Conservation (phyloP, 2,888 invertebrate genomes). For the Caenorhabditis sulstoni region DNA sequence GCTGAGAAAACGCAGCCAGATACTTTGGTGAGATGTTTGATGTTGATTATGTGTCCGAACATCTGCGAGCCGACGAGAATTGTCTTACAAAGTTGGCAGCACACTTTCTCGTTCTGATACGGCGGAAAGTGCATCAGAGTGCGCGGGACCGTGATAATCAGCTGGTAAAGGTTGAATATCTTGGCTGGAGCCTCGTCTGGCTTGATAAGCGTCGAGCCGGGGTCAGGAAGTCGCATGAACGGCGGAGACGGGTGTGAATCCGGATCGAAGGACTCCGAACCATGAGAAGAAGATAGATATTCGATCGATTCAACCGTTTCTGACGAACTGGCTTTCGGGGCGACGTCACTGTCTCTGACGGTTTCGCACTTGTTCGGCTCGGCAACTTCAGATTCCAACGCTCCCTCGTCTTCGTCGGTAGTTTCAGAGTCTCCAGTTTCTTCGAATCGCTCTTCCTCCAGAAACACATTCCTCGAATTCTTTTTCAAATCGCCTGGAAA, state of each 20-base stretch:
- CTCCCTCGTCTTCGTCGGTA: background rate
- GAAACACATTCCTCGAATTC: background rate
- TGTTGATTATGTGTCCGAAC: conserved; percentile 15
- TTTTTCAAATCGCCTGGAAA: conserved; percentile 1
- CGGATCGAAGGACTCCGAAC: background rate
- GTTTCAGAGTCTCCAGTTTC: background rate
- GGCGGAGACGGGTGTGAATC: conserved; percentile 10
- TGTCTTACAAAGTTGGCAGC: conserved; percentile 16
- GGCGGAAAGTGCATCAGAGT: conserved; percentile 13
- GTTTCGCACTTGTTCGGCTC: no score
- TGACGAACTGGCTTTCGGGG: no score
- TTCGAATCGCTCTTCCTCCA: background rate
- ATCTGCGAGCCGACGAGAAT: conserved; percentile 7
- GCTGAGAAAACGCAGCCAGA: conserved; percentile 18
- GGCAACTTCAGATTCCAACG: no score
- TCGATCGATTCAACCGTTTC: no score
- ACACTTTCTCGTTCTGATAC: conserved; percentile 6
- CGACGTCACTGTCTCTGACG: no score
- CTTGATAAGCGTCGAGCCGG: background rate
- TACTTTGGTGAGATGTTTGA: conserved; percentile 16
- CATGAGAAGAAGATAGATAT: no score
- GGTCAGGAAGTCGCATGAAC: conserved; percentile 27
- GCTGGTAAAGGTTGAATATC: conserved; percentile 16
- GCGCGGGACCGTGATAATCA: conserved; percentile 21
- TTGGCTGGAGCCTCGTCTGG: conserved; percentile 15